phyloP scores from a whole-genome alignment of 2,113 vertebrate genomes.

The Oryctolagus cuniculus region DNA sequence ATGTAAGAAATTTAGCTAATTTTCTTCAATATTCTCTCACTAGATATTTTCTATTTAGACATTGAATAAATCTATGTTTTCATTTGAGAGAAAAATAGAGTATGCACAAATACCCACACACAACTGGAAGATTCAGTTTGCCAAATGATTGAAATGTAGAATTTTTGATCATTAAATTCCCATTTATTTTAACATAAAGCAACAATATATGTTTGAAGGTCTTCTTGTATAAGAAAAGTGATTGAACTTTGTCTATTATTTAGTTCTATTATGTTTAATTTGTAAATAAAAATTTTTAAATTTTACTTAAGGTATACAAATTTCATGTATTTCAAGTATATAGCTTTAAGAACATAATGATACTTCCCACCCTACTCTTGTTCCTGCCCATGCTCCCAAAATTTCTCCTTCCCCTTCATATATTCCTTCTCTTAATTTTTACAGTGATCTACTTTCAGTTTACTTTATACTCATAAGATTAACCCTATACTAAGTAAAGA shows the following conservation, averaged over 20 bases:
- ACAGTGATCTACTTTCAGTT: too few relatives aligned
- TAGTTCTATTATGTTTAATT: too few relatives aligned
- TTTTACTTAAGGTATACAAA: too few relatives aligned
- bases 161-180: background rate
- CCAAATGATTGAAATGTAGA: background rate
- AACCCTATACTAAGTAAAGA: too few relatives aligned
- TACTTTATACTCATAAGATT: too few relatives aligned
- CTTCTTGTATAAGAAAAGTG: background rate
- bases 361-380: too few relatives aligned
- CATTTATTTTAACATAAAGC: background rate
- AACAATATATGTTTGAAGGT: background rate
- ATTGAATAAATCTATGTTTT: background rate
- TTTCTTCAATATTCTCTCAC: background rate
- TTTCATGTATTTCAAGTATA: too few relatives aligned
- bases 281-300: too few relatives aligned
- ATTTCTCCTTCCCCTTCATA: too few relatives aligned
- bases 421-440: too few relatives aligned
- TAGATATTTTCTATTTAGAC: background rate
- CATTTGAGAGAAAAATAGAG: background rate
- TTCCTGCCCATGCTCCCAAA: too few relatives aligned
- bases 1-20: background rate
- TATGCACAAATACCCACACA: background rate
- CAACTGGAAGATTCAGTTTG: background rate
- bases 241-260: background rate
- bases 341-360: too few relatives aligned